phyloP scores from a whole-genome alignment of 2,113 vertebrate species.

The Hylia prasina region DNA sequence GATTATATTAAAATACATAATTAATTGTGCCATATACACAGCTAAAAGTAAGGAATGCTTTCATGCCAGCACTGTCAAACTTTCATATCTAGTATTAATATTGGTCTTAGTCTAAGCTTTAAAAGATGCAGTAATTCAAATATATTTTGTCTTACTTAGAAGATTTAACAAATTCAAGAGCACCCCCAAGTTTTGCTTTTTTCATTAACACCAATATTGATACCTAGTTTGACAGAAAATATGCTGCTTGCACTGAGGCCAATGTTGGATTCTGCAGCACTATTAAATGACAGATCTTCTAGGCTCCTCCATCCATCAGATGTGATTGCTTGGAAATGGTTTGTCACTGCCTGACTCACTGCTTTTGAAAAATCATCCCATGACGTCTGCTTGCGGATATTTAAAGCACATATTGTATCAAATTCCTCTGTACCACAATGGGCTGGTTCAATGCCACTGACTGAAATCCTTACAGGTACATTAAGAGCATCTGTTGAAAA shows the following conservation, averaged over 20 bases:
- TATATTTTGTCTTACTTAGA: background rate
- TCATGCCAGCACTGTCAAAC: background rate
- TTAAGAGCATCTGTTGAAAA: constrained; percentile 78
- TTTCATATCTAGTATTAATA: background rate
- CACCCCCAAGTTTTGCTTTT: background rate
- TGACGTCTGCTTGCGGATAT: constrained; percentile 77
- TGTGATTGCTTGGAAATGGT: constrained; percentile 78
- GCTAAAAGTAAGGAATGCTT: background rate
- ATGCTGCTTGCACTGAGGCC: constrained; percentile 75
- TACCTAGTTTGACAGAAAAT: constrained; percentile 78
- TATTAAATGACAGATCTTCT: constrained; percentile 66
- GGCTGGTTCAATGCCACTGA: constrained; percentile 66
- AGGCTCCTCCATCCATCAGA: constrained; percentile 79
- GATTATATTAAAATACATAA: background rate
- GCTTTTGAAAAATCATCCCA: constrained; percentile 82
- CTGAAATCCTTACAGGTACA: constrained; percentile 77
- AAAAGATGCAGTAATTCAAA: background rate
- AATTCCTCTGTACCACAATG: constrained; percentile 66
- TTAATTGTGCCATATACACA: background rate
- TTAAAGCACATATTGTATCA: constrained; percentile 76
- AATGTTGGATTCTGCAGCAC: constrained; percentile 66
- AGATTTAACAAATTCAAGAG: background rate
- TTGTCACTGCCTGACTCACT: constrained; percentile 75
- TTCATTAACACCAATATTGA: background rate
- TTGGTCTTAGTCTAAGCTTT: background rate